Conservation (phyloP, 2,888 invertebrate genomes). For the Lasioglossum pauxillum region DNA sequence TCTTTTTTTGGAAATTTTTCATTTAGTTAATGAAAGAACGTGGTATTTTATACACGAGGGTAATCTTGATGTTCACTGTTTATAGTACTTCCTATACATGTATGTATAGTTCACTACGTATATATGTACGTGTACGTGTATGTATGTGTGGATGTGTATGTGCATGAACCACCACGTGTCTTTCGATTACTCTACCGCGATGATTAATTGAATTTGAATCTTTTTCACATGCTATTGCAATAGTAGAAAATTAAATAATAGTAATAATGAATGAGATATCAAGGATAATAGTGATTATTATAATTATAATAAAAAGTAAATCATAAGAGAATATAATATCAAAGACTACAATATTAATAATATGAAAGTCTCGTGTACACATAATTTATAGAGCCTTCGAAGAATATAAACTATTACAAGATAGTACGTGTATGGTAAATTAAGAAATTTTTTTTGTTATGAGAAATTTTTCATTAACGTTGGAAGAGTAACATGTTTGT, state of each 20-base stretch:
- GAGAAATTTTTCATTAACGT: neutral
- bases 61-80: constrained; percentile 69
- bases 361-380: constrained; percentile 11
- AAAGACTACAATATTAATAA: constrained; percentile 23
- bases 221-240: neutral
- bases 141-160: neutral
- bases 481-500: constrained; percentile 22
- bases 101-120: neutral
- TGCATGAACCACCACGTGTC: neutral
- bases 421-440: constrained; percentile 15
- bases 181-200: neutral
- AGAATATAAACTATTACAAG: neutral
- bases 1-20: neutral
- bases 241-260: constrained; percentile 37
- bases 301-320: constrained; percentile 40
- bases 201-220: neutral
- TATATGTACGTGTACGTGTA: neutral
- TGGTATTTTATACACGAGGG: constrained; percentile 35
- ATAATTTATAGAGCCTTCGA: constrained; percentile 2
- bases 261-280: constrained; percentile 19
- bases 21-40: constrained; percentile 31
- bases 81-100: constrained; percentile 1
- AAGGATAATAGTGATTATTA: constrained; percentile 13
- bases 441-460: neutral
- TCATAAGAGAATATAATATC: constrained; percentile 9